Base-by-base conservation (phyloP, 2,888 invertebrate genomes). In the Silvanus unidentatus region DNA sequence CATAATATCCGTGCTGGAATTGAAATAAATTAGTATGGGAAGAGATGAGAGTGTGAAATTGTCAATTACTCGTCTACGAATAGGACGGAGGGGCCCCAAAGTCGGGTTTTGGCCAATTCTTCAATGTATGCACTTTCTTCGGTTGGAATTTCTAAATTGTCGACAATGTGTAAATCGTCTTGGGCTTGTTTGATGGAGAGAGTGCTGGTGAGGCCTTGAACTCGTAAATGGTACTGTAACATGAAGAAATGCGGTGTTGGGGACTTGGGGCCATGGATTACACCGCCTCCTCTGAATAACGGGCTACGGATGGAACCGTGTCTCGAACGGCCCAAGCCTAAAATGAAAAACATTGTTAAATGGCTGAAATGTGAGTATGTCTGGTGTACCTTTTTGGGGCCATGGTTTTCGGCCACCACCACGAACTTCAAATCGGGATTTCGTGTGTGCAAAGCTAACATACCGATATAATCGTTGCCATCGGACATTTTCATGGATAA, bases 41-140 rank as follows among this genome's bases (percentile, higher is more conserved):
- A n/a, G n/a, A n/a, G n/a, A n/a, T n/a, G n/a, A n/a, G 22, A 8
- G 3, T 22, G 3, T 22, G 22, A 22, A 5, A 22, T 22, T 22
- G n/a, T n/a, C n/a, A 6, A 13, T 78, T 81, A 91, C 85, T 85
- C 86, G 72, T 98, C 94, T 42, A 98, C 79, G 73, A 99, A 86
- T 1, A 99, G 75, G 9, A 95, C 93, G 8, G 97, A 94, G 30
- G 93, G 88, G 9, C 99, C 99, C 99, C 99, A 99, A 66, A 87
- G 85, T 55, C 98, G 79, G 35, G 81, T 77, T 57, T 88, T 85
- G 22, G 90, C 81, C 40, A 99, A 73, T 56, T 93, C 85, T 56
- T 81, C 75, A 6, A 99, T 72, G 65, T 81, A 96, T 60, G 81
- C 73, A 0, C 85, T 76, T 50, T 95, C 88, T 42, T 86, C 84